These are phyloP conservation scores for Prunella strophiata DNA, from an alignment of 2,797 vertebrate species.

Conservation along the genomic window DNA sequence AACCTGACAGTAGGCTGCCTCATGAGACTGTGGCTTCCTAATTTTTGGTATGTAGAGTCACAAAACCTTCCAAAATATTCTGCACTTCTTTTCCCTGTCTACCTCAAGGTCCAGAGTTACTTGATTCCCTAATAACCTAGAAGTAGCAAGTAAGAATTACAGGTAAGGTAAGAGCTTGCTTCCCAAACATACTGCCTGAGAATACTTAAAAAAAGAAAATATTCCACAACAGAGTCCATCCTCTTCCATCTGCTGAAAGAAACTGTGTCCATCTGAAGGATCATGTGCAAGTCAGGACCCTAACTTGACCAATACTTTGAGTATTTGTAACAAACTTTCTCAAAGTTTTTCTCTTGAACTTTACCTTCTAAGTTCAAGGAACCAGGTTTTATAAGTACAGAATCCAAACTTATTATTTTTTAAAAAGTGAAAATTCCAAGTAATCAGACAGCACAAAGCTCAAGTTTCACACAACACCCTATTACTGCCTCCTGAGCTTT, in stretches of 20 bases:
- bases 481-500: not conserved
- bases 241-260: not conserved
- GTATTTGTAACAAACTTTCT: not conserved
- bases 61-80: not conserved
- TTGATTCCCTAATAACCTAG: not conserved
- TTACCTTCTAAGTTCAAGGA: not conserved
- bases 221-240: not conserved
- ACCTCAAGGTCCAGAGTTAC: not conserved
- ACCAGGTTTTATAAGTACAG: not conserved
- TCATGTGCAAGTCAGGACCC: not conserved
- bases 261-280: not conserved
- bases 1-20: not conserved
- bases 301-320: not conserved
- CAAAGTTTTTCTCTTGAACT: not conserved
- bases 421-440: not conserved
- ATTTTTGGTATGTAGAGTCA: not conserved
- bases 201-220: not conserved
- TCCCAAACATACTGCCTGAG: not conserved
- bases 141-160: not conserved
- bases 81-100: not conserved
- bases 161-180: not conserved
- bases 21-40: not conserved
- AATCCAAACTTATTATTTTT: not conserved
- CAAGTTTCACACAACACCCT: not conserved
- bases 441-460: not conserved